phyloP scores from a whole-genome alignment of 2,888 invertebrate species.

The Ophion obscuratus region DNA sequence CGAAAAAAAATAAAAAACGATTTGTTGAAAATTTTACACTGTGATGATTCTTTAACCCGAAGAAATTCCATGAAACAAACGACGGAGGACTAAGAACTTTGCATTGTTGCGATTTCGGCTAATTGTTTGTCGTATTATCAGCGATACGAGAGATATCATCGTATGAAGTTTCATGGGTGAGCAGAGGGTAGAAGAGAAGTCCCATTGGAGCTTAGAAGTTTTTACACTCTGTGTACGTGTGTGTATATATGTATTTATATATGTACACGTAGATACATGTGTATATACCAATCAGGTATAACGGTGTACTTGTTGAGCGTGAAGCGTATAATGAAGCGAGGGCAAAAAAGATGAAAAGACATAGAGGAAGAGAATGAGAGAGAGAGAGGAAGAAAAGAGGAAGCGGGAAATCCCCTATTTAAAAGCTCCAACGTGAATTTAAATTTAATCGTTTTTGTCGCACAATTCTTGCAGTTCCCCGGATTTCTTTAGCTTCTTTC shows the following conservation, averaged over 20 bases:
- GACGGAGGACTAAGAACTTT: no score
- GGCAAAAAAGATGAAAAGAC: not conserved
- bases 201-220: slow-evolving; percentile 32
- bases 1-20: no score
- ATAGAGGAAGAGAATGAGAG: not conserved
- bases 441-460: slow-evolving; percentile 52
- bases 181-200: slow-evolving; percentile 24
- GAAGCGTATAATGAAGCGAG: slow-evolving; percentile 3
- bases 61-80: no score
- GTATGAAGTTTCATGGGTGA: slow-evolving; percentile 23
- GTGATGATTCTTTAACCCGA: no score
- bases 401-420: slow-evolving; percentile 34
- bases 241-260: not conserved
- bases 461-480: slow-evolving; percentile 25
- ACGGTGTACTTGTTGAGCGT: slow-evolving; percentile 51
- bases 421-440: slow-evolving; percentile 48
- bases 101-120: not conserved
- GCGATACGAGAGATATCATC: slow-evolving; percentile 25
- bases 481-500: slow-evolving; percentile 18
- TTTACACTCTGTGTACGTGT: not conserved
- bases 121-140: slow-evolving; percentile 26
- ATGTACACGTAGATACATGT: not conserved
- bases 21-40: no score
- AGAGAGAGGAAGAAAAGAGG: not conserved
- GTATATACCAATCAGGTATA: slow-evolving; percentile 25